Percentiles rank a stretch among this genome's conserved stretches.
These are phyloP conservation scores for Neogobius melanostomus DNA, from an alignment of 2,113 vertebrate species.

Conservation along the genomic window DNA sequence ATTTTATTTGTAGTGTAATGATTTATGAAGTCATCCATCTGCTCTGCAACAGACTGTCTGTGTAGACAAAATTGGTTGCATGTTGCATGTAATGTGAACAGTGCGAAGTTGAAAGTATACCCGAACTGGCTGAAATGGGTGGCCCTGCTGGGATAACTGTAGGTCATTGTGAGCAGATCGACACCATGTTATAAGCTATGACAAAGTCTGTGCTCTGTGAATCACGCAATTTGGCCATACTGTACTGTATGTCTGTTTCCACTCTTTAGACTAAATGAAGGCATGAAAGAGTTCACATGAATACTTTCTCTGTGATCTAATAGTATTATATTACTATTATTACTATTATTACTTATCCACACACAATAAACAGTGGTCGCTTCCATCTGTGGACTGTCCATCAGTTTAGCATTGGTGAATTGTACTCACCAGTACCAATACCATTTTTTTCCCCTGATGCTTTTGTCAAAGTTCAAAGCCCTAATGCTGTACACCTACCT, in stretches of 20 bases:
- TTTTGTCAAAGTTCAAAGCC: background rate
- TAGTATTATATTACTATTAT: no score
- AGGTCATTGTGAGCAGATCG: conserved; percentile 25
- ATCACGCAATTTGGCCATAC: no score
- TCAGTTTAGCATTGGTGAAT: no score
- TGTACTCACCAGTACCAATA: no score
- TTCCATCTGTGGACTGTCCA: no score
- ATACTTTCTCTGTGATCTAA: no score
- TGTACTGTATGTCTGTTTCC: no score
- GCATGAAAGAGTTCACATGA: no score
- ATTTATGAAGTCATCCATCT: conserved; percentile 32
- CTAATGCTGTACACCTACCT: background rate
- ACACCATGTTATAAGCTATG: background rate
- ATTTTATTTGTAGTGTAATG: background rate
- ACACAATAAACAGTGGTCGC: no score
- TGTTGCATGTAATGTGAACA: background rate
- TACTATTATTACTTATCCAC: no score
- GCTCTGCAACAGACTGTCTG: conserved; percentile 6
- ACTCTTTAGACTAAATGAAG: no score
- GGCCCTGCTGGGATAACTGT: conserved; percentile 36
- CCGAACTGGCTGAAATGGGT: background rate
- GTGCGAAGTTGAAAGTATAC: background rate
- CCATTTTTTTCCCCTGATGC: background rate
- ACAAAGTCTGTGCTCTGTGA: no score
- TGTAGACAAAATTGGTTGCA: background rate